Base-by-base conservation (phyloP, 2,797 vertebrate genomes). In the Neosalanx taihuensis region DNA sequence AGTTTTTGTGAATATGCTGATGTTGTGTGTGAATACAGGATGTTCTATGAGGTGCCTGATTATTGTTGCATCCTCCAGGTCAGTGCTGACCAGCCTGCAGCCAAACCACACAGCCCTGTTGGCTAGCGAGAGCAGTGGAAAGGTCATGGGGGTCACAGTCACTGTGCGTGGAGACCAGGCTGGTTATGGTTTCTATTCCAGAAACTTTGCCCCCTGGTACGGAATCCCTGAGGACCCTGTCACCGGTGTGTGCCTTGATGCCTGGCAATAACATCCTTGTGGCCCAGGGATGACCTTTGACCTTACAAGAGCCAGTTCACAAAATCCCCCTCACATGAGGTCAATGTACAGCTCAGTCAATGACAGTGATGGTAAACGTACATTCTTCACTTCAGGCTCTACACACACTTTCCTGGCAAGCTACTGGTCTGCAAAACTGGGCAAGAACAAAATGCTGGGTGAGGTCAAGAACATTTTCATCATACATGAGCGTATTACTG, bases 221-320 rank as follows among this genome's bases (percentile, higher is more conserved):
- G 96, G 96, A 31, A 1, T 98, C 80, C 66, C 90, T 4, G 97
- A 98, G 84, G 97, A 98, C 79, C 96, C 96, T 0, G 96, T 98
- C 58, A 96, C 94, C 84, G 97, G 97, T 98, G 83, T 74, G 41
- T 46, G 41, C 41, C 41, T 46, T 46, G 10, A 46, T 29, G 1
- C 15, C 64, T 73, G 29, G 31, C 10, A 46, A 46, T 46, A 15
- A 17, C 1, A 20, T 46, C 6, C 20, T 41, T 9, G 15, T 35
- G 17, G 12, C 35, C 31, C 18, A 26, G 13, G 2, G 9, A 12
- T 46, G 41, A 46, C 41, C 12, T 46, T 46, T 46, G 41, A 12
- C 9, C 10, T 46, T n/a, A 9, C 20, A 13, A 46, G 12, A 6
- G n/a, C 41, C 26, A 26, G 41, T 9, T 13, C 12, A 13, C 10